Evolutionary conservation across 2,797 vertebrate species (phyloP).

Genomic region (Sebastiscus albofasciatus): DNA sequence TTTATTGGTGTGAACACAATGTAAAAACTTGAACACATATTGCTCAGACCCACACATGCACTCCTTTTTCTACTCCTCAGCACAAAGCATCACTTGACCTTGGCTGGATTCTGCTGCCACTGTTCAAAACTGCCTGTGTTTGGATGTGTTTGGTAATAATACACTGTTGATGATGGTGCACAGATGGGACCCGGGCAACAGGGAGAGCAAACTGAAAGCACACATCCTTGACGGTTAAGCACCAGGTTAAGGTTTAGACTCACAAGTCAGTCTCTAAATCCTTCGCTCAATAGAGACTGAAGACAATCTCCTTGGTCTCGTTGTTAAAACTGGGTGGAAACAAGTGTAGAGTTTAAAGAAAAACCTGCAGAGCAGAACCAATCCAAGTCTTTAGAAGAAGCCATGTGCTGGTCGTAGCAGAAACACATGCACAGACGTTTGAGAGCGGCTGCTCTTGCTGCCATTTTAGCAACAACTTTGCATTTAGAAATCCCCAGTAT

Average conservation of each 20-base stretch:
- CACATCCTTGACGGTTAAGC: not conserved
- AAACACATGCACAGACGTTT: no score
- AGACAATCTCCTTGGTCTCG: not conserved
- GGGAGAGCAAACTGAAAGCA: not conserved
- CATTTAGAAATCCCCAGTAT: no score
- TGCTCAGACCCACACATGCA: not conserved
- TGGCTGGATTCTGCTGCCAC: conserved; percentile 1
- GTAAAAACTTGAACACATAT: not conserved
- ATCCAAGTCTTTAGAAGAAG: no score
- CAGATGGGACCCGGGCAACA: not conserved
- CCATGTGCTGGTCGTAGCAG: no score
- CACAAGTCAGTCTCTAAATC: not conserved
- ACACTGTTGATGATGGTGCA: not conserved
- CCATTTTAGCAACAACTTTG: not conserved
- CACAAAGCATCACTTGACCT: conserved; percentile 9
- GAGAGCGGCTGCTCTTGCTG: no score
- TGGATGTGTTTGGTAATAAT: not conserved
- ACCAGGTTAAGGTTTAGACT: not conserved
- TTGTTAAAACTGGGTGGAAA: not conserved
- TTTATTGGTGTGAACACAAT: conserved; percentile 8
- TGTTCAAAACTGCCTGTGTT: not conserved
- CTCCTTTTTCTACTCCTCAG: not conserved
- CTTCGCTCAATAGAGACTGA: not conserved
- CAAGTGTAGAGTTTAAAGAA: no score
- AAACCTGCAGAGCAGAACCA: no score